Base-by-base conservation (phyloP, 2,113 vertebrate species). In the Hystrix brachyura region DNA sequence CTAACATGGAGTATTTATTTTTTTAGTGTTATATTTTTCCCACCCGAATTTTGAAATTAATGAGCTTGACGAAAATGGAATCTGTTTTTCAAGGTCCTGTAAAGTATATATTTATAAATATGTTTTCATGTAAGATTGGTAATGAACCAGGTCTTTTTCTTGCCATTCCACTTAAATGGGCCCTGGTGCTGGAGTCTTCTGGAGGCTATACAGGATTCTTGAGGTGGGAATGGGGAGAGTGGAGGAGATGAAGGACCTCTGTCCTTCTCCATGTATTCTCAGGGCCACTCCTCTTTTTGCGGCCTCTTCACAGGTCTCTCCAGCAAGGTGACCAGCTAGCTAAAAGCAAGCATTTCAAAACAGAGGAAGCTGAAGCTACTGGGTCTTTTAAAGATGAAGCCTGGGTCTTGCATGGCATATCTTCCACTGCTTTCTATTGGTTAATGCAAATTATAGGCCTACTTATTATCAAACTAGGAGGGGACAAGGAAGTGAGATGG, bases 11-110 rank as follows among this genome's bases (percentile, higher is more conserved):
- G 6, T 43, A 18, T 90, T 81, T 38, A 38, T 94, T 76, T 95
- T 87, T 62, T 18, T 14, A 3, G 71, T 90, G 25, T 81, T 81
- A 59, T 90, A 57, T 12, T 38, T 78, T 43, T 71, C 51, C 83
- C 53, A 94, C 71, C 64, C 34, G 88, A 64, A 80, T 59, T 81
- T 96, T 87, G 25, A 95, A 90, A 71, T 85, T 46, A 96, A 46
- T 92, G 67, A 85, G 32, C 55, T 55, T 91, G 10, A 21, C 79
- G 34, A 95, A 97, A 96, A 72, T 84, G 19, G 10, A 76, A 76
- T 80, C 48, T 72, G n/a, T 59, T 85, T 92, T 65, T 65, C 34
- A 82, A 93, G 57, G 23, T 87, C 12, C 25, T 95, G 0, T 43
- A 92, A 43, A 87, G 84, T 83, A n/a, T 67, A 67, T 87, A 19